phyloP scores from a whole-genome alignment of 2,797 vertebrate genomes.

The Typhlichthys subterraneus region DNA sequence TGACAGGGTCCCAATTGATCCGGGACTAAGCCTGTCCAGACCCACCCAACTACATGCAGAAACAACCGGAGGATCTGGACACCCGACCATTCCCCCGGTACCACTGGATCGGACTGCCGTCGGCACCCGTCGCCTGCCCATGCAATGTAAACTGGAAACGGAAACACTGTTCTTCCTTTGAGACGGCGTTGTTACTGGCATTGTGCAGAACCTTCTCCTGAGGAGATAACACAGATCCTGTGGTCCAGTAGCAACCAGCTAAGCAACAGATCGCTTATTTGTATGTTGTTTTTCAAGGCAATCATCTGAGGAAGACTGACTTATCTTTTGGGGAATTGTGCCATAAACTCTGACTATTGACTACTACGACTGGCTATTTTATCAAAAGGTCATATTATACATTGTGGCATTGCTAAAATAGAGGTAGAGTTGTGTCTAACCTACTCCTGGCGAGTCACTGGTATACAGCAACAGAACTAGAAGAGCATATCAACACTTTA shows the following conservation, averaged over 20 bases:
- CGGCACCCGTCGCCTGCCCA: not conserved
- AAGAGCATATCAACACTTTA: too few relatives aligned
- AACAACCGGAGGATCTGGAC: conserved; percentile 66
- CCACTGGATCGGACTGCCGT: conserved; percentile 24
- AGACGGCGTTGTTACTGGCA: conserved; percentile 56
- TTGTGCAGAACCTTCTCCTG: conserved; percentile 70
- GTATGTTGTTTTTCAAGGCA: not conserved
- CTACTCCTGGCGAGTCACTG: too few relatives aligned
- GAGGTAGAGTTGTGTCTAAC: too few relatives aligned
- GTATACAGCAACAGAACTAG: too few relatives aligned
- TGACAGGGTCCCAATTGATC: conserved; percentile 3
- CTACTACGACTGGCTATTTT: too few relatives aligned
- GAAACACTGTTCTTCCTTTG: conserved; percentile 59
- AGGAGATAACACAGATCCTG: conserved; percentile 13
- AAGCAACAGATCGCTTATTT: not conserved
- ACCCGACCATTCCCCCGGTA: conserved; percentile 20
- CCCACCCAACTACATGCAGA: conserved; percentile 50
- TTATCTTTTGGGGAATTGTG: too few relatives aligned
- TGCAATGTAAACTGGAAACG: conserved; percentile 73
- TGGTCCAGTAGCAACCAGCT: not conserved
- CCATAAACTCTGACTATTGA: too few relatives aligned
- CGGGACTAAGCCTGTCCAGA: not conserved
- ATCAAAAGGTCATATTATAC: too few relatives aligned
- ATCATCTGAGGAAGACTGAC: too few relatives aligned
- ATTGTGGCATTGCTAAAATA: too few relatives aligned